Base-by-base conservation (phyloP, 2,888 invertebrate genomes). In the Augiades crinisus region DNA sequence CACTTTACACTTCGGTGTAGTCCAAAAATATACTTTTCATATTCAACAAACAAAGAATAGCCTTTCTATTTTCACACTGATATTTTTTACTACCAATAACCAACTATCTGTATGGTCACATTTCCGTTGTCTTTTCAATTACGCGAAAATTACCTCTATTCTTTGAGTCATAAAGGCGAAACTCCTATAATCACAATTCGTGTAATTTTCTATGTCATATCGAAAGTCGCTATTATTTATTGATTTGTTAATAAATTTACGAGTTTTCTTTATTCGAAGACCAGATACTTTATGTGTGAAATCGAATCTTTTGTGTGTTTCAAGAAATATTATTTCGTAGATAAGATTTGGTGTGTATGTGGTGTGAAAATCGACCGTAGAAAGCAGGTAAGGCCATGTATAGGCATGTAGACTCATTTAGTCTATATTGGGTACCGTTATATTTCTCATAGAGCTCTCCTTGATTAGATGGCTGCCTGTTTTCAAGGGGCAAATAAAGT, bases 231-330 rank as follows among this genome's bases (percentile, higher is more conserved):
- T 69, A 74, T 78, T 73, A 78, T 83, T 82, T 84, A 84, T 82
- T 71, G 81, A 71, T 81, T 79, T 75, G 83, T 80, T 81, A 83
- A 84, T 82, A 79, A 81, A 82, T 83, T 80, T 84, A 83, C 77
- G 72, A 67, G 68, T 69, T 62, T 67, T 68, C 67, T 76, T 68
- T 68, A 63, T 64, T 55, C 57, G 55, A 55, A 59, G 59, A 51
- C 54, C 57, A 64, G 63, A 68, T 70, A 73, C 72, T 78, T 78
- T 78, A 78, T 78, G 73, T 66, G 73, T 71, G 75, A 77, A 76
- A 77, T 72, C 70, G 64, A 68, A 68, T 61, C 68, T 65, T 60
- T 60, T 59, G 59, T 60, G 58, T 58, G 36, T 51, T 51, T 56
- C 49, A 54, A 56, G 47, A 57, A 61, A 64, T 64, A 65, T 68